Conservation (phyloP, 2,113 vertebrate genomes). For the Rhineura floridana region DNA sequence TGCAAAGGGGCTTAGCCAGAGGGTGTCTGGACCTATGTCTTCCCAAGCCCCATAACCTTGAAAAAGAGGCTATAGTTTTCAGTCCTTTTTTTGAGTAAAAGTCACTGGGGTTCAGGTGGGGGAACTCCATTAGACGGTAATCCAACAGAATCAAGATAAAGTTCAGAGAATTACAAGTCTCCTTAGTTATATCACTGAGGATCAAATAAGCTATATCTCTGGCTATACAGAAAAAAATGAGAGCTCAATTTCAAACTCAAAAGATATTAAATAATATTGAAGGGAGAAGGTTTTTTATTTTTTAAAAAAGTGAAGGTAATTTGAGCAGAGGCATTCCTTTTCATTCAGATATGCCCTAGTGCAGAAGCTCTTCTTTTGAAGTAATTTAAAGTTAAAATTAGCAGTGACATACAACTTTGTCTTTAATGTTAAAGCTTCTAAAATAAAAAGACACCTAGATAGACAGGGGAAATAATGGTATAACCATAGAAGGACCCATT, state of each 20-base stretch:
- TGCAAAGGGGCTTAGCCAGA: too few relatives aligned
- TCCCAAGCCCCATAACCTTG: too few relatives aligned
- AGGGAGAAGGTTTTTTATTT: not conserved
- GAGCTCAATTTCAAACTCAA: conserved; percentile 20
- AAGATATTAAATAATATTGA: conserved; percentile 12
- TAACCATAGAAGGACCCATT: conserved; percentile 41
- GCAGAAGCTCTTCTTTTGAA: conserved; percentile 45
- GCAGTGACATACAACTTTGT: conserved; percentile 5
- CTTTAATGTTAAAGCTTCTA: conserved; percentile 40
- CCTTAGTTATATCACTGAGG: not conserved
- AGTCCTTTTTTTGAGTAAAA: not conserved
- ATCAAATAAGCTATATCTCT: not conserved
- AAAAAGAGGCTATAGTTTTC: not conserved
- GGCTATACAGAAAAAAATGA: not conserved
- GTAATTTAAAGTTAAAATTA: conserved; percentile 39
- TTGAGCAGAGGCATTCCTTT: not conserved
- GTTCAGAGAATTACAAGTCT: not conserved
- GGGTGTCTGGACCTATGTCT: too few relatives aligned
- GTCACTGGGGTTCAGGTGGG: not conserved
- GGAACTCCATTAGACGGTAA: not conserved
- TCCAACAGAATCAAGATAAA: not conserved
- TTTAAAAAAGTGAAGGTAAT: conserved; percentile 30
- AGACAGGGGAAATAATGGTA: conserved; percentile 28
- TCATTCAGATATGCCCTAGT: conserved; percentile 1
- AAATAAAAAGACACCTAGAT: conserved; percentile 33